Conservation (phyloP, 2,797 vertebrate species). For the Nothura maculosa region DNA sequence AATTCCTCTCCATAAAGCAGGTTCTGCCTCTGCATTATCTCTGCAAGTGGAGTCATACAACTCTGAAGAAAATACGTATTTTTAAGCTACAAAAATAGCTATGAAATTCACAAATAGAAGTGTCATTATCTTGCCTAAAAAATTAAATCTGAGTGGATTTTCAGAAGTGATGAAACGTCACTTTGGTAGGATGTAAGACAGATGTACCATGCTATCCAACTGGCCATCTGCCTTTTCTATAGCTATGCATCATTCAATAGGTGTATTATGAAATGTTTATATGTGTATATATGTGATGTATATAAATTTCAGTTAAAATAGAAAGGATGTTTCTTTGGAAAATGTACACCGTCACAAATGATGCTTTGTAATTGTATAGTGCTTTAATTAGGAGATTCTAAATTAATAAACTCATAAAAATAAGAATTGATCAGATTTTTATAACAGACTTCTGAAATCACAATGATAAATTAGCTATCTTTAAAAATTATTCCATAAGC, state of each 20-base stretch:
- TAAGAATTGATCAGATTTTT: neutral
- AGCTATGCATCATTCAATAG: neutral
- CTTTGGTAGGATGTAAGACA: neutral
- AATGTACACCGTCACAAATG: neutral
- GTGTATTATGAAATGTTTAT: neutral
- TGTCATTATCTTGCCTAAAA: rapidly evolving
- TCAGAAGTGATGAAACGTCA: neutral
- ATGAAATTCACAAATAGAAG: neutral
- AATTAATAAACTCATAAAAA: neutral
- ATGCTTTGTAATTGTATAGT: neutral
- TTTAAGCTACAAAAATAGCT: neutral
- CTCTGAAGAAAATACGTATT: neutral
- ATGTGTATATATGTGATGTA: no score
- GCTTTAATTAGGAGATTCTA: neutral
- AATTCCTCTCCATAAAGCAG: neutral
- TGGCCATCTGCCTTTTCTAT: neutral
- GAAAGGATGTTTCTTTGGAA: neutral
- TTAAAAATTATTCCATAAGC: neutral
- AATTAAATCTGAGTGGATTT: neutral
- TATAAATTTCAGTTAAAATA: neutral
- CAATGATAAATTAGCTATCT: neutral
- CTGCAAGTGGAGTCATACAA: neutral
- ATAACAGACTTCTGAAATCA: neutral
- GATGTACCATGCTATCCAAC: neutral
- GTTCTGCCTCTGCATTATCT: neutral